Evolutionary conservation across 2,113 vertebrate species (phyloP).

Genomic region (Martes martes): DNA sequence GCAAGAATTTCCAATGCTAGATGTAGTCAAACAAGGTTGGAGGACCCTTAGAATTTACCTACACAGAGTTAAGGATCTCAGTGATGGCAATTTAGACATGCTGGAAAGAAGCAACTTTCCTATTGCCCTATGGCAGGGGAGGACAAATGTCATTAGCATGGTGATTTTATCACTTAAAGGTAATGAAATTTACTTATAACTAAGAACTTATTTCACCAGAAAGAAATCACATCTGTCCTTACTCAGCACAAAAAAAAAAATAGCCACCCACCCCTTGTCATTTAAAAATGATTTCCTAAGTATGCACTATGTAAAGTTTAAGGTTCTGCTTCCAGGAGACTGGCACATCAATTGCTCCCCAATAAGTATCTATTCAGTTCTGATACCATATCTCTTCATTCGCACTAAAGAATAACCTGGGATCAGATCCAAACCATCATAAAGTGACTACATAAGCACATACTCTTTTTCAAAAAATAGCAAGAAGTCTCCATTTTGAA

Average conservation of each 20-base stretch:
- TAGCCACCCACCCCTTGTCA: not conserved
- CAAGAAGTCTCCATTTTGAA: conserved; percentile 2
- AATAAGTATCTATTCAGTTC: conserved; percentile 14
- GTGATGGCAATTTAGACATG: not conserved
- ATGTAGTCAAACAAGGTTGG: not conserved
- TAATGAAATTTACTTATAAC: conserved; percentile 21
- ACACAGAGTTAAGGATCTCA: not conserved
- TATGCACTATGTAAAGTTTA: not conserved
- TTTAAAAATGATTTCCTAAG: not conserved
- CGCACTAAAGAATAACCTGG: not conserved
- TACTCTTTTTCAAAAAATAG: not conserved
- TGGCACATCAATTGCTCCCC: not conserved
- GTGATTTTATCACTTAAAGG: not conserved
- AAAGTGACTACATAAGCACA: not conserved
- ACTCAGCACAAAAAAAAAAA: not conserved
- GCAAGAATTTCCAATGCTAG: not conserved
- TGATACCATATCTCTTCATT: not conserved
- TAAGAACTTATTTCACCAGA: conserved; percentile 27
- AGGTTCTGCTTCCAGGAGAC: not conserved
- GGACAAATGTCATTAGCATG: not conserved
- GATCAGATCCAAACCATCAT: conserved; percentile 1
- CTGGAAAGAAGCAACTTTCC: not conserved
- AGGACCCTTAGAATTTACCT: not conserved
- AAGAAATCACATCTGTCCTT: not conserved
- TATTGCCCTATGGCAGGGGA: not conserved